Conservation (phyloP, 2,797 vertebrate genomes). For the Pseudochirops corinnae region DNA sequence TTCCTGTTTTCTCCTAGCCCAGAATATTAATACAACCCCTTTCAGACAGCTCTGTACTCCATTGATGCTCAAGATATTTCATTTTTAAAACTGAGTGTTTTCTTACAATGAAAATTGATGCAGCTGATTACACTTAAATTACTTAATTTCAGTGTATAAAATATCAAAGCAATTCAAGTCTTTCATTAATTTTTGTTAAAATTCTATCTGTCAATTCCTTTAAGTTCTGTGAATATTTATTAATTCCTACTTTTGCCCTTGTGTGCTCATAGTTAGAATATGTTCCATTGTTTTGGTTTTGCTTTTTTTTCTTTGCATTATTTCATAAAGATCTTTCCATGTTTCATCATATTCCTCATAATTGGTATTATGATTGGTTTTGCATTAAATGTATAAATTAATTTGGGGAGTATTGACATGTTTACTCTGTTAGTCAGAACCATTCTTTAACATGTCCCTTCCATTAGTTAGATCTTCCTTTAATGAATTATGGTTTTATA, state of each 20-base stretch:
- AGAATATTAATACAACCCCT: too few species aligned
- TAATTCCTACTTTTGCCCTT: neutral
- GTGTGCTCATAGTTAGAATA: neutral
- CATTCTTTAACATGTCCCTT: neutral
- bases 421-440: neutral
- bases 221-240: neutral
- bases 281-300: neutral
- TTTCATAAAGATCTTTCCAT: neutral
- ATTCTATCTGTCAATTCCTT: neutral
- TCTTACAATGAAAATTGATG: neutral
- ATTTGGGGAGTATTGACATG: neutral
- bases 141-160: too few species aligned
- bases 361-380: neutral
- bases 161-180: neutral
- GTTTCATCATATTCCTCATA: neutral
- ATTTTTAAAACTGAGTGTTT: neutral
- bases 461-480: neutral
- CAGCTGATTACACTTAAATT: neutral
- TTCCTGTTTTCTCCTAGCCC: too few species aligned
- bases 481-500: neutral
- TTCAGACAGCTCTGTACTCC: neutral
- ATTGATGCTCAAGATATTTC: neutral
- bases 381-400: neutral
- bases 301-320: neutral
- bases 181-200: neutral